Evolutionary conservation across 2,888 invertebrate species (phyloP).

Genomic region (Cheilosia soror): DNA sequence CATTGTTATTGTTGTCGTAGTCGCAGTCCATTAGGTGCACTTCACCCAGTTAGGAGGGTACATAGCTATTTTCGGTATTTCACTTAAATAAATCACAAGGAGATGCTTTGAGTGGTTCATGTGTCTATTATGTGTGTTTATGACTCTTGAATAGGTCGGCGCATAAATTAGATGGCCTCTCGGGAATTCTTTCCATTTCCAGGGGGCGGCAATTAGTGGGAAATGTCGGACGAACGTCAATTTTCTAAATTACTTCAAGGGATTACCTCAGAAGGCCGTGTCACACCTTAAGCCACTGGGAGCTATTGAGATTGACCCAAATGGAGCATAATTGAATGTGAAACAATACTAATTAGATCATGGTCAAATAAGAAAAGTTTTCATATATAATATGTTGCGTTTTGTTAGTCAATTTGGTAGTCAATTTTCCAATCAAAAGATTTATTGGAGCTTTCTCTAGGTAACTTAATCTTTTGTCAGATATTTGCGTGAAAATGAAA

Average conservation of each 20-base stretch:
- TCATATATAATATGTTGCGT: too few relatives aligned
- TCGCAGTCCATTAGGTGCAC: constrained; percentile 57
- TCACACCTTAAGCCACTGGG: not conserved
- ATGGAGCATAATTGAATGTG: not conserved
- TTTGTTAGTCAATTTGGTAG: too few relatives aligned
- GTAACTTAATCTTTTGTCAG: too few relatives aligned
- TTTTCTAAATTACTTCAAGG: constrained; percentile 41
- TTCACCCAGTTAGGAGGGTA: constrained; percentile 30
- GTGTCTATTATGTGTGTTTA: constrained; percentile 37
- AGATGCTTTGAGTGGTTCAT: constrained; percentile 19
- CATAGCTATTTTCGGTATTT: constrained; percentile 23
- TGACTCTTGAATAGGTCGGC: constrained; percentile 26
- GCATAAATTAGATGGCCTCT: constrained; percentile 46
- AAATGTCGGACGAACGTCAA: constrained; percentile 24
- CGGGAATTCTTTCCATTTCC: constrained; percentile 13
- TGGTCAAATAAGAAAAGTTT: not conserved
- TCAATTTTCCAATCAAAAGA: too few relatives aligned
- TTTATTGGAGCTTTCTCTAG: too few relatives aligned
- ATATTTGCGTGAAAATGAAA: too few relatives aligned
- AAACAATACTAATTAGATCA: not conserved
- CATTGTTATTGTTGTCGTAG: constrained; percentile 25
- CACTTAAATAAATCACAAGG: constrained; percentile 51
- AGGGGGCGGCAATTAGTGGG: constrained; percentile 38
- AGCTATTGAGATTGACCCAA: not conserved
- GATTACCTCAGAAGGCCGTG: constrained; percentile 10